Percentiles rank a stretch among this genome's conserved stretches.
Conservation (phyloP, 2,113 vertebrate genomes). For the Turnix velox region DNA sequence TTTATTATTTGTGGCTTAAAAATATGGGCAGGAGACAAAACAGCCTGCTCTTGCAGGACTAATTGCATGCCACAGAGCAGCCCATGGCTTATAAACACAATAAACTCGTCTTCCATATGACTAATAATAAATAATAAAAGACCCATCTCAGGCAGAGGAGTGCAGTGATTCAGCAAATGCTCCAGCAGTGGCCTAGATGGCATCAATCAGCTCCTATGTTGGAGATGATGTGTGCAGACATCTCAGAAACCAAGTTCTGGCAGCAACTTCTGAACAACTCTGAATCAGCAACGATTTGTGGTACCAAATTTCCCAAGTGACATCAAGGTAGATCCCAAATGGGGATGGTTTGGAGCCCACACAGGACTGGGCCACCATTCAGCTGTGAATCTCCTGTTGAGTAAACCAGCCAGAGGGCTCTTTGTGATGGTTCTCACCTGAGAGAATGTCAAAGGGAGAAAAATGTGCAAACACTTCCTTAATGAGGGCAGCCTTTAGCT, state of each 20-base stretch:
- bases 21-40: background rate
- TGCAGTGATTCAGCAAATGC: background rate
- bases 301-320: background rate
- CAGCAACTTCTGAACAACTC: background rate
- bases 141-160: background rate
- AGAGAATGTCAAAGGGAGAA: background rate
- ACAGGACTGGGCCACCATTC: background rate
- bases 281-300: background rate
- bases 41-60: background rate
- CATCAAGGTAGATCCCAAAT: background rate
- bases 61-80: background rate
- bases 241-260: background rate
- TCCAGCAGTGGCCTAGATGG: background rate
- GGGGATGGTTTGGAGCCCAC: background rate
- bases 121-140: background rate
- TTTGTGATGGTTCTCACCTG: background rate
- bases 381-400: background rate
- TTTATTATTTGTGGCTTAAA: background rate
- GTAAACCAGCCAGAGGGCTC: background rate
- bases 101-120: background rate
- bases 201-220: background rate
- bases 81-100: background rate
- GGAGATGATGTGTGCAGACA: background rate
- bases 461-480: background rate
- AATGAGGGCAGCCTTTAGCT: background rate